Percentiles rank a stretch among this genome's conserved stretches.
These are phyloP conservation scores for Mantis religiosa DNA, from an alignment of 2,888 invertebrate species.

Conservation along the genomic window DNA sequence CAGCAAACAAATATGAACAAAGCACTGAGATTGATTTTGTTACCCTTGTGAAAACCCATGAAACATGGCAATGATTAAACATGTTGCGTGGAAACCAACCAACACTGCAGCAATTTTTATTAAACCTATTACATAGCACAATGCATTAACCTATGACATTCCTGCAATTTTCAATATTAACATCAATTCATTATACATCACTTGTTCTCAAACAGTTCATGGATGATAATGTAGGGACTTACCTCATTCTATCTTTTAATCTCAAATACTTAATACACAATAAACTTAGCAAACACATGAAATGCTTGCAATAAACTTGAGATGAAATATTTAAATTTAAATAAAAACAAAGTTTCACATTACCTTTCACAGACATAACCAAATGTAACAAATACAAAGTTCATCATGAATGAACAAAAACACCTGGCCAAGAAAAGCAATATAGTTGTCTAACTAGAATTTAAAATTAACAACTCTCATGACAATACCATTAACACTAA, in stretches of 20 bases:
- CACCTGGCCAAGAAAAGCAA: background rate
- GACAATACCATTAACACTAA: background rate
- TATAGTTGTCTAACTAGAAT: background rate
- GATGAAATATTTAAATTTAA: background rate
- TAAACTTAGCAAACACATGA: background rate
- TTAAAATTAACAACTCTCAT: background rate
- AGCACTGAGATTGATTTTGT: too few species aligned
- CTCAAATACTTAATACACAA: background rate
- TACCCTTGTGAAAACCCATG: background rate
- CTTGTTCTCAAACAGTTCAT: background rate
- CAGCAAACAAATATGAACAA: too few species aligned
- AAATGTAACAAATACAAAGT: background rate
- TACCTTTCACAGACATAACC: background rate
- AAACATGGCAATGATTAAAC: background rate
- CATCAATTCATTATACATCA: background rate
- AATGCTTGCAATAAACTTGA: background rate
- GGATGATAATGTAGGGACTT: background rate
- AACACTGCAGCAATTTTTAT: background rate
- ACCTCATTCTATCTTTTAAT: background rate
- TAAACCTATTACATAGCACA: background rate
- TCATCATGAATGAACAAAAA: background rate
- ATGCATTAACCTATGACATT: background rate
- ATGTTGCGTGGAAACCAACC: background rate
- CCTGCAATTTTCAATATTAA: background rate
- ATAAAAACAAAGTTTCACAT: background rate